These are phyloP conservation scores for Pteropus alecto DNA, from an alignment of 2,113 vertebrate genomes.

Conservation along the genomic window DNA sequence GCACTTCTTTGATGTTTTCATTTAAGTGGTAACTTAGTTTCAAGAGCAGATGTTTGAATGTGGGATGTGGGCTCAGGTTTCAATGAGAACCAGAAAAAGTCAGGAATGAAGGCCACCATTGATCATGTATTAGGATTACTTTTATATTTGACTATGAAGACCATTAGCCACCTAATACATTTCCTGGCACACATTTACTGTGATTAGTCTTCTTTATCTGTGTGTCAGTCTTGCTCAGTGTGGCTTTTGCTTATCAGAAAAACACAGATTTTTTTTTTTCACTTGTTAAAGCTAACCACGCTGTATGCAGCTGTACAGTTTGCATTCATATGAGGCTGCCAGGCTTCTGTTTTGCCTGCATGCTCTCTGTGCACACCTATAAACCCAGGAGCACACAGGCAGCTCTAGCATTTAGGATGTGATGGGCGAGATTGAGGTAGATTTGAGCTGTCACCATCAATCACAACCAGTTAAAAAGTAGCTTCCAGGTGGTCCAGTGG, in stretches of 20 bases:
- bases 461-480: background rate
- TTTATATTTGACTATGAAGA: background rate
- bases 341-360: background rate
- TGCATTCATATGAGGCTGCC: background rate
- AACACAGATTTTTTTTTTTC: background rate
- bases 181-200: background rate
- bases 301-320: background rate
- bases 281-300: background rate
- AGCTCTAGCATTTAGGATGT: background rate
- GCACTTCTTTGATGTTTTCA: slow-evolving; percentile 22
- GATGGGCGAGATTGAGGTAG: background rate
- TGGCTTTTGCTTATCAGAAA: background rate
- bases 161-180: background rate
- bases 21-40: background rate
- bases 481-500: background rate
- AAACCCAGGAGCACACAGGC: background rate
- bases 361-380: background rate
- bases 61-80: background rate
- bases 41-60: background rate
- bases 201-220: background rate
- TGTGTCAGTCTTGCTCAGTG: background rate
- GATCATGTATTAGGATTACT: background rate
- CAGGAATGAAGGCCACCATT: background rate
- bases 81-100: background rate
- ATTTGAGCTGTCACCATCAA: background rate